Percentiles rank a stretch among this genome's conserved stretches.
Evolutionary conservation across 2,113 vertebrate genomes (phyloP).

Genomic region (Uria aalge): DNA sequence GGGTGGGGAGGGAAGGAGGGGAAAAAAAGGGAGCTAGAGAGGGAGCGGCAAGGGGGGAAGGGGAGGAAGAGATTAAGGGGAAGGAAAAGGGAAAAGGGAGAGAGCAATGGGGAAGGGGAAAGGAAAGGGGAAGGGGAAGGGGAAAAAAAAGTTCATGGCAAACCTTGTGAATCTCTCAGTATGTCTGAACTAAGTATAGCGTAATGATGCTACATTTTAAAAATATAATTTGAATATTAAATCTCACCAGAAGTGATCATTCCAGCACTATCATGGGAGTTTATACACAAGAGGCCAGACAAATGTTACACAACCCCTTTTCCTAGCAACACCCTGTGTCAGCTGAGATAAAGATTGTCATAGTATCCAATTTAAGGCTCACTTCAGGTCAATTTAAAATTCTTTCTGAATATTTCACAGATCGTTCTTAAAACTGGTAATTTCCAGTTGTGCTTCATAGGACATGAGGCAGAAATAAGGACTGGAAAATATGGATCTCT

Average conservation of each 20-base stretch:
- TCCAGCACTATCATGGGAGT: neutral
- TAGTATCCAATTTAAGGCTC: neutral
- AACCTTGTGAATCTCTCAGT: neutral
- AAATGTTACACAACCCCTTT: neutral
- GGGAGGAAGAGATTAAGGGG: neutral
- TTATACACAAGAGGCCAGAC: neutral
- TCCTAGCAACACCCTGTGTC: neutral
- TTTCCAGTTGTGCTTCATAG: neutral
- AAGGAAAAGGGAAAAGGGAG: neutral
- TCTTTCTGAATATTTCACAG: neutral
- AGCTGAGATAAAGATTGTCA: neutral
- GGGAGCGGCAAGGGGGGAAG: neutral
- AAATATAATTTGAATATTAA: neutral
- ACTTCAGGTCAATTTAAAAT: neutral
- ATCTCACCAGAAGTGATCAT: neutral
- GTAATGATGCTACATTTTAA: neutral
- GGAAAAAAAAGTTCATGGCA: neutral
- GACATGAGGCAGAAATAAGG: neutral
- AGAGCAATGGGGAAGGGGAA: neutral
- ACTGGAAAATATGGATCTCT: neutral
- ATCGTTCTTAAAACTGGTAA: neutral
- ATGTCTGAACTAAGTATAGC: neutral
- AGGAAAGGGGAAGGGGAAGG: no score
- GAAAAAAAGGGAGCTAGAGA: neutral
- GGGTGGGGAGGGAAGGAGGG: rapidly evolving